These are phyloP conservation scores for Coryphaenoides rupestris DNA, from an alignment of 2,113 vertebrate genomes.

Conservation along the genomic window DNA sequence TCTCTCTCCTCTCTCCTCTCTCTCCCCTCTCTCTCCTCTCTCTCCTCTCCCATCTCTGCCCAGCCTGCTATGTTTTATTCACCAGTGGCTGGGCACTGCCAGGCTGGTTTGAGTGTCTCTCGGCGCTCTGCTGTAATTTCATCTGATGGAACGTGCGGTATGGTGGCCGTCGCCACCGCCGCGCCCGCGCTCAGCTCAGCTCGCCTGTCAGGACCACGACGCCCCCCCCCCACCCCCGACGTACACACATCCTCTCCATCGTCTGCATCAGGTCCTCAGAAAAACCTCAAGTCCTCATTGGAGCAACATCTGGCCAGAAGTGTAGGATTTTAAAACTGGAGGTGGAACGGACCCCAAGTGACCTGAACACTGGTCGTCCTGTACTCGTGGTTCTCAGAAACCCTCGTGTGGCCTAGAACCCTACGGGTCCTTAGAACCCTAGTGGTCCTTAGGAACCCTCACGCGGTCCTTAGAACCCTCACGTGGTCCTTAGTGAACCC, in stretches of 20 bases:
- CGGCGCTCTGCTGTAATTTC: conserved; percentile 71
- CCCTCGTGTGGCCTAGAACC: no score
- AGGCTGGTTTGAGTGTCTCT: conserved; percentile 65
- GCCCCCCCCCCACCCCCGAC: not conserved
- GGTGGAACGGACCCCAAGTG: no score
- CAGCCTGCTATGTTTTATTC: conserved; percentile 71
- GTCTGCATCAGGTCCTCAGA: no score
- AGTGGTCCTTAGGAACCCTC: no score
- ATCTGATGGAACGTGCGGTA: conserved; percentile 66
- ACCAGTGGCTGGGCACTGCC: conserved; percentile 64
- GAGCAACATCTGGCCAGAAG: no score
- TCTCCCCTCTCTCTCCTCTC: not conserved
- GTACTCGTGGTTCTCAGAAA: no score
- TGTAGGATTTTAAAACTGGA: no score
- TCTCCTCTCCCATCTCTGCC: not conserved
- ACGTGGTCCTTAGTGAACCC: no score
- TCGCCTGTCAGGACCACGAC: conserved; percentile 49
- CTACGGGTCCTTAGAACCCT: no score
- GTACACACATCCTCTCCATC: not conserved
- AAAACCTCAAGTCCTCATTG: no score
- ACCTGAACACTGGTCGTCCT: no score
- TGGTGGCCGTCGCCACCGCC: conserved; percentile 34
- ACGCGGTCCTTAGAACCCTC: no score
- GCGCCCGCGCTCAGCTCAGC: conserved; percentile 29
- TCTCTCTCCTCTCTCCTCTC: not conserved